These are phyloP conservation scores for Heliconius melpomene DNA, from an alignment of 1,140 invertebrate genomes.

Conservation along the genomic window DNA sequence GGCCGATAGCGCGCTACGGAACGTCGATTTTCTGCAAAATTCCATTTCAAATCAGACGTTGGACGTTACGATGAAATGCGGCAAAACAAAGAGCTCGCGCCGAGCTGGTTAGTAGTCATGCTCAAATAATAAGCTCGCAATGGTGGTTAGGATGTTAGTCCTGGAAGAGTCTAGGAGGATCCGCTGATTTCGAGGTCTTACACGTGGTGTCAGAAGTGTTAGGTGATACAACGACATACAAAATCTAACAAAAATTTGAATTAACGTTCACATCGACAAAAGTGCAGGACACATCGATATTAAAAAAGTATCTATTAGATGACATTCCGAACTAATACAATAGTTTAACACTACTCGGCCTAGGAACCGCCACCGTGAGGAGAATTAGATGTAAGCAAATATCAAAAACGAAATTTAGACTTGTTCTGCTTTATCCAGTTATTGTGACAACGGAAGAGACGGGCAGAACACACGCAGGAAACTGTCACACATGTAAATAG, in stretches of 20 bases:
- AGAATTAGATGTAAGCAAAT: slow-evolving; percentile 76
- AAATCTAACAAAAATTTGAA: slow-evolving; percentile 73
- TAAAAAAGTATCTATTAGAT: slow-evolving; percentile 75
- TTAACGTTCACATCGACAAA: slow-evolving; percentile 78
- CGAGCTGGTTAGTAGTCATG: slow-evolving; percentile 78
- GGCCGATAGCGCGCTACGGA: slow-evolving; percentile 81
- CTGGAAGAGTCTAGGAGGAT: slow-evolving; percentile 70
- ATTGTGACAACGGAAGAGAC: slow-evolving; percentile 53
- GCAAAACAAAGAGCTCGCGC: slow-evolving; percentile 77
- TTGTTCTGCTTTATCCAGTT: slow-evolving; percentile 72
- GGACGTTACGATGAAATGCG: slow-evolving; percentile 70
- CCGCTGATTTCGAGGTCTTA: slow-evolving; percentile 55
- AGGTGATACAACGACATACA: slow-evolving; percentile 79
- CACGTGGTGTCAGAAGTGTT: slow-evolving; percentile 69
- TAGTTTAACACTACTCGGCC: slow-evolving; percentile 75
- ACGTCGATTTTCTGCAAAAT: slow-evolving; percentile 82
- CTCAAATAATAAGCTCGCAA: slow-evolving; percentile 79
- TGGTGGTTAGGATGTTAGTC: slow-evolving; percentile 75
- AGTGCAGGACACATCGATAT: slow-evolving; percentile 77
- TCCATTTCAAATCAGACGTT: slow-evolving; percentile 76
- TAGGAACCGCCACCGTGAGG: slow-evolving; percentile 77
- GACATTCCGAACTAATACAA: slow-evolving; percentile 74
- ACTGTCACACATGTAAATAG: slow-evolving; percentile 35
- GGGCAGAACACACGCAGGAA: slow-evolving; percentile 72
- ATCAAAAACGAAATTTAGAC: slow-evolving; percentile 81